Conservation (phyloP, 1,140 invertebrate species). For the Pogonus chalceus region DNA sequence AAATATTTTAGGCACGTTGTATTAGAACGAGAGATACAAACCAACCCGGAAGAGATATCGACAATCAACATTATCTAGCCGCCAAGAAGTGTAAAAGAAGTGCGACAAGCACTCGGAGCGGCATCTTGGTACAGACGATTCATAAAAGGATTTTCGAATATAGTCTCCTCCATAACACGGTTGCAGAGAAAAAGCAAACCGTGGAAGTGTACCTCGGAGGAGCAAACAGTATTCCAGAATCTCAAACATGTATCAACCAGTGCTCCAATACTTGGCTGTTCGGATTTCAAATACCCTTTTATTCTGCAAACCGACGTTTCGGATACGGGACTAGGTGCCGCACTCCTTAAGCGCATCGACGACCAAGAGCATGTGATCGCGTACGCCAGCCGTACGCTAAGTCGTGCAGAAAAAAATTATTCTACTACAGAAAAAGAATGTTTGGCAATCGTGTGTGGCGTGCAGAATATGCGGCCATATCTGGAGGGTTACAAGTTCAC, state of each 20-base stretch:
- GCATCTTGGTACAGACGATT: background rate
- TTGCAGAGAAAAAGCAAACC: background rate
- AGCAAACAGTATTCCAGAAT: background rate
- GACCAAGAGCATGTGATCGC: background rate
- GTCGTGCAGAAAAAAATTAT: slow-evolving; percentile 35
- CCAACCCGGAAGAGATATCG: no score
- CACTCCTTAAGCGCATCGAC: background rate
- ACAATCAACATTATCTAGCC: no score
- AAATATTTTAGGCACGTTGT: no score
- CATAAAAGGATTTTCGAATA: background rate
- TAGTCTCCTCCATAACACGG: background rate
- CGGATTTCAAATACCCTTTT: background rate
- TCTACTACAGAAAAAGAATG: slow-evolving; percentile 32
- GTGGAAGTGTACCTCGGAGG: background rate
- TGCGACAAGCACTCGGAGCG: background rate
- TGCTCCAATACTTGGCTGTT: background rate
- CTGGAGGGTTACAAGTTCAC: slow-evolving; percentile 32
- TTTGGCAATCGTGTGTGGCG: slow-evolving; percentile 30
- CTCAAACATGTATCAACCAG: background rate
- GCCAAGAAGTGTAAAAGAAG: background rate
- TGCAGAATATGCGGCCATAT: slow-evolving; percentile 28
- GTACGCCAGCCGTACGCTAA: slow-evolving; percentile 26
- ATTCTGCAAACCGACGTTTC: background rate
- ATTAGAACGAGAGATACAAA: no score
- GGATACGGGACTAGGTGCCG: background rate